Percentiles rank a stretch among this genome's conserved stretches.
Conservation (phyloP, 2,888 invertebrate genomes). For the Synanthedon andrenaeformis region DNA sequence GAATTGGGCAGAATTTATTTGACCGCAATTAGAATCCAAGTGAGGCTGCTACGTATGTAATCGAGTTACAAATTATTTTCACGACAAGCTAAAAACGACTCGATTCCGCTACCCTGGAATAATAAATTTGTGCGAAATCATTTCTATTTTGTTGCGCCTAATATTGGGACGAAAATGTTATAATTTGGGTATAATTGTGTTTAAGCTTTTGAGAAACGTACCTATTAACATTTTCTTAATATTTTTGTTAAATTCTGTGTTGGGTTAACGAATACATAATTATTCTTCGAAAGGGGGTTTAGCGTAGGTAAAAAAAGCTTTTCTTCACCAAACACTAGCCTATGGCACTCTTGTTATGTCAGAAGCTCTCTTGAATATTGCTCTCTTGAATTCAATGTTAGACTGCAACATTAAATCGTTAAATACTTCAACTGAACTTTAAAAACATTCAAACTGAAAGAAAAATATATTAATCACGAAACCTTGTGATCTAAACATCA, state of each 20-base stretch:
- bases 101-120: neutral
- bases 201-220: neutral
- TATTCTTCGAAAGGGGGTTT: no score
- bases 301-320: no score
- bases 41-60: slow-evolving; percentile 25
- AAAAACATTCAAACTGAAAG: no score
- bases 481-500: no score
- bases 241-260: neutral
- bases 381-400: no score
- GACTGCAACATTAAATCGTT: no score
- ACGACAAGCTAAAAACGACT: neutral
- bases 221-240: neutral
- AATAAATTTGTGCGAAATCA: neutral
- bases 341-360: no score
- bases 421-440: no score
- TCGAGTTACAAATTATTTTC: slow-evolving; percentile 14
- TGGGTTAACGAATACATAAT: no score
- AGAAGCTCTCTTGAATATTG: no score
- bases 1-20: neutral
- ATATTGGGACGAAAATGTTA: neutral
- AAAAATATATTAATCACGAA: no score
- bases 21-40: slow-evolving; percentile 24
- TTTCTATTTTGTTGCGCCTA: neutral
- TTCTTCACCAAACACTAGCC: no score
- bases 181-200: neutral